Evolutionary conservation across 35 echinoderm and acorn worm genomes (phyloP).

Genomic region (Lytechinus pictus): DNA sequence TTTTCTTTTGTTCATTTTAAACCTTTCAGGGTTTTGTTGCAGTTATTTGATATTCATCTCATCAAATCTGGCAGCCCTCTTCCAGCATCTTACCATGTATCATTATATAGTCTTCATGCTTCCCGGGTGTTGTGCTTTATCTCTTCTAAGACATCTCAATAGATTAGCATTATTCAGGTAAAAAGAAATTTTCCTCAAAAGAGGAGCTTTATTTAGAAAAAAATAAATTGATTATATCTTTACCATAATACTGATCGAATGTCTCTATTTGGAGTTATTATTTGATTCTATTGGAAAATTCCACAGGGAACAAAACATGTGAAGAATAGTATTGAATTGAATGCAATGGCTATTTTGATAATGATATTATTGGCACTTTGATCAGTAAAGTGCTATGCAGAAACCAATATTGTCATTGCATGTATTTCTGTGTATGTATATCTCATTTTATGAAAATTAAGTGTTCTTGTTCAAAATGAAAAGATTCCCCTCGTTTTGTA

Average conservation of each 20-base stretch:
- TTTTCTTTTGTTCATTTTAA: too few relatives aligned
- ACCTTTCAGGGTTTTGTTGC: conserved; percentile 67
- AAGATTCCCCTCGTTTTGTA: neutral
- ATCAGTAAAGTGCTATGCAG: too few relatives aligned
- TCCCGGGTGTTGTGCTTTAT: conserved; percentile 65
- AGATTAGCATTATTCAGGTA: conserved; percentile 94
- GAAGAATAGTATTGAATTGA: too few relatives aligned
- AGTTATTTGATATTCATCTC: conserved; percentile 97
- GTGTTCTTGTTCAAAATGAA: neutral
- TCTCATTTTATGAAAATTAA: neutral
- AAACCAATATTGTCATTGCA: neutral
- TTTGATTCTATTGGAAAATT: too few relatives aligned
- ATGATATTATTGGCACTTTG: too few relatives aligned
- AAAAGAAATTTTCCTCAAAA: too few relatives aligned
- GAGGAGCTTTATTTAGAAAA: too few relatives aligned
- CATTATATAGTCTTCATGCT: conserved; percentile 78
- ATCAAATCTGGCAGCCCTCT: conserved; percentile 72
- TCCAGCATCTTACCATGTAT: conserved; percentile 53
- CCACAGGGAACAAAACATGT: too few relatives aligned
- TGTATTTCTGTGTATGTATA: neutral
- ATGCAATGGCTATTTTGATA: too few relatives aligned
- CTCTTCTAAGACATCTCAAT: conserved; percentile 83
- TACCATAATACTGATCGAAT: too few relatives aligned
- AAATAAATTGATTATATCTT: too few relatives aligned
- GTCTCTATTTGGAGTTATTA: too few relatives aligned